These are phyloP conservation scores for Megathymus violae DNA, from an alignment of 1,140 invertebrate species.

Conservation along the genomic window DNA sequence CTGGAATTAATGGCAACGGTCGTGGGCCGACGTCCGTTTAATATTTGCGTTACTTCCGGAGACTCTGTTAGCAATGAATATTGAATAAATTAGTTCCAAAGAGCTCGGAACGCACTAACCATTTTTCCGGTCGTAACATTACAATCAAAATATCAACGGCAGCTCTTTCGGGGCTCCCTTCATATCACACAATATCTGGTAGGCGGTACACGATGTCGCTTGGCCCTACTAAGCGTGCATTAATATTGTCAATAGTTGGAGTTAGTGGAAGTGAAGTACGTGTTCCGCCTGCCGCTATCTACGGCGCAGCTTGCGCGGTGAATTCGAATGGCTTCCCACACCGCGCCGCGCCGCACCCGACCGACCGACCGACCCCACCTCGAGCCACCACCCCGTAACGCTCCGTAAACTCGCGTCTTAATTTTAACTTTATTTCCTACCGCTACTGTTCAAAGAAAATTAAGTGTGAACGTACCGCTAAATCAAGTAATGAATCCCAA, in stretches of 20 bases:
- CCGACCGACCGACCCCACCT: slow-evolving; percentile 51
- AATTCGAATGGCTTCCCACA: slow-evolving; percentile 79
- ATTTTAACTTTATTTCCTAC: slow-evolving; percentile 84
- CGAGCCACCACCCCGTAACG: slow-evolving; percentile 69
- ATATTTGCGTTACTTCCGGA: slow-evolving; percentile 82
- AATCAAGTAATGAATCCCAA: slow-evolving; percentile 40
- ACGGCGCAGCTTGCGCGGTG: slow-evolving; percentile 77
- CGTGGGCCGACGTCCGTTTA: slow-evolving; percentile 75
- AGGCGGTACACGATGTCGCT: slow-evolving; percentile 68
- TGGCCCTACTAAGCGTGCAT: slow-evolving; percentile 81
- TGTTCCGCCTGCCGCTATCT: slow-evolving; percentile 82
- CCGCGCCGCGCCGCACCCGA: slow-evolving; percentile 48
- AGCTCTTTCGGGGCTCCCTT: slow-evolving; percentile 31
- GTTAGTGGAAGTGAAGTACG: slow-evolving; percentile 82
- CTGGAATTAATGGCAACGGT: slow-evolving; percentile 80
- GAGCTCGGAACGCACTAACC: slow-evolving; percentile 32
- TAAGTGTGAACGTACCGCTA: slow-evolving; percentile 79
- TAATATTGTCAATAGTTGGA: slow-evolving; percentile 83
- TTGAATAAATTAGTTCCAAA: slow-evolving; percentile 79
- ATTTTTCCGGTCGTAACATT: slow-evolving; percentile 4
- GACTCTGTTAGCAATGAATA: slow-evolving; percentile 76
- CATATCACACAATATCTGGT: slow-evolving; percentile 60
- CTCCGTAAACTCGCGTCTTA: slow-evolving; percentile 83
- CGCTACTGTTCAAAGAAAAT: slow-evolving; percentile 79
- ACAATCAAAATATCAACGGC: not conserved